phyloP scores from a whole-genome alignment of 2,888 invertebrate genomes.

The Linhomoeus sp. region DNA sequence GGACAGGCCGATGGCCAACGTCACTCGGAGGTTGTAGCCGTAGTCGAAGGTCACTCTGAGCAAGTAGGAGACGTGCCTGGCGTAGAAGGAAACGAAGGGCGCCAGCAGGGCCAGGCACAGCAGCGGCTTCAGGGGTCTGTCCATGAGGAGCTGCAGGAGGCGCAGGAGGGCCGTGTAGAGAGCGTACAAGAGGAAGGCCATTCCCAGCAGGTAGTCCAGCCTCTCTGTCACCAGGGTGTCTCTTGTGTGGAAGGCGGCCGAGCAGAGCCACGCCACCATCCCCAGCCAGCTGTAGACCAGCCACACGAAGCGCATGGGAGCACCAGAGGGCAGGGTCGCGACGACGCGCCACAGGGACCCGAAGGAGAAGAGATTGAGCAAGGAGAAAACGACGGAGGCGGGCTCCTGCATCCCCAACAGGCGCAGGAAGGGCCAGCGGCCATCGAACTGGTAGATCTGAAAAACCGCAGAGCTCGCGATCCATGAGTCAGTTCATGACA shows the following conservation, averaged over 20 bases:
- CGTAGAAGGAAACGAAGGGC: conserved; percentile 44
- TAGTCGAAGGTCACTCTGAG: conserved; percentile 63
- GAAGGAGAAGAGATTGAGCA: conserved; percentile 42
- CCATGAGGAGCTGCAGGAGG: not conserved
- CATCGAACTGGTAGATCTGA: not conserved
- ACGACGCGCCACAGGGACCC: too few species aligned
- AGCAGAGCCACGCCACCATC: conserved; percentile 79
- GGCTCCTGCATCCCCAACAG: conserved; percentile 62
- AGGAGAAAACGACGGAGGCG: conserved; percentile 68
- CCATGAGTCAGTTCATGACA: too few species aligned
- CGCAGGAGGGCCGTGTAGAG: conserved; percentile 38
- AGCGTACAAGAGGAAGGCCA: conserved; percentile 57
- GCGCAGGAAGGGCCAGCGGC: conserved; percentile 72
- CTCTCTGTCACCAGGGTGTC: conserved; percentile 65
- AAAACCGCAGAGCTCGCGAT: too few species aligned
- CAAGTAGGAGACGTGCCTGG: conserved; percentile 58
- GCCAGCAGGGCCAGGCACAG: conserved; percentile 27
- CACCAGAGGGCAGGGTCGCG: too few species aligned
- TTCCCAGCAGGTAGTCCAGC: conserved; percentile 77
- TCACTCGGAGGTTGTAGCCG: conserved; percentile 72
- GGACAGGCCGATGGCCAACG: not conserved
- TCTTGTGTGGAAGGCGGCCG: conserved; percentile 64
- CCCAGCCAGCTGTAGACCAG: conserved; percentile 36
- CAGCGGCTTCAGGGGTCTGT: not conserved
- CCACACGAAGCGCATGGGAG: conserved; percentile 4